Evolutionary conservation across 2,113 vertebrate species (phyloP), one percentile per base, ranked within the genome.

Genomic region (Phoenicopterus ruber): DNA sequence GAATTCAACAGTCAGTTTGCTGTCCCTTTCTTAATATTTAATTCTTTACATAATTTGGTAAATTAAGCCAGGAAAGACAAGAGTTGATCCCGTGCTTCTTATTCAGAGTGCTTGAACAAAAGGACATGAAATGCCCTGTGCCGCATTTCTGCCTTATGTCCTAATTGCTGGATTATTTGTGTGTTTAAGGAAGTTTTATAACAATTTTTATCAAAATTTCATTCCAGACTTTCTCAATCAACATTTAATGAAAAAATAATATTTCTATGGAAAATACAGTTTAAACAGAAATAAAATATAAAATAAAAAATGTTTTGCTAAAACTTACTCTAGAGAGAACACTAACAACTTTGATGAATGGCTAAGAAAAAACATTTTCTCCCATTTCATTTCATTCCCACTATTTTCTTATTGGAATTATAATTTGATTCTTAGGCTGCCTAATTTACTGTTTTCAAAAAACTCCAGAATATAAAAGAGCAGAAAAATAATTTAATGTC

Each of bases 251-350:
- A n/a, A 57, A 3, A 49, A 88, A 74, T 44, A 52, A 17, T 49
- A 49, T 77, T 81, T 50, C 9, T 50, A 28, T 13, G 14, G 9
- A 81, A 74, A 81, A 73, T 19, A 17, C 7, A 20, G 3, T 57
- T 79, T 61, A 55, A 78, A 46, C 3, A 38, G 31, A 54, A 88
- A 82, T 40, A 88, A 69, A 74, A 49, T 49, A 32, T 22, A 29
- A 92, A 90, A 34, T 26, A 79, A 38, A 42, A 73, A 65, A 2
- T 18, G 1, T 66, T 93, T 79, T 79, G 5, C 19, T 86, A 34
- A 71, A 76, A 32, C 4, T 46, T 93, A 1, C 7, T 86, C 14
- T n/a, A 38, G 22, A 7, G 1, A 0, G 0, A 93, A 46, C 7
- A 10, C 20, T 14, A 58, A 20, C 11, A 61, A 49, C 31, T 76